phyloP scores from a whole-genome alignment of 1,140 invertebrate species.

The Belonocnema kinseyi region DNA sequence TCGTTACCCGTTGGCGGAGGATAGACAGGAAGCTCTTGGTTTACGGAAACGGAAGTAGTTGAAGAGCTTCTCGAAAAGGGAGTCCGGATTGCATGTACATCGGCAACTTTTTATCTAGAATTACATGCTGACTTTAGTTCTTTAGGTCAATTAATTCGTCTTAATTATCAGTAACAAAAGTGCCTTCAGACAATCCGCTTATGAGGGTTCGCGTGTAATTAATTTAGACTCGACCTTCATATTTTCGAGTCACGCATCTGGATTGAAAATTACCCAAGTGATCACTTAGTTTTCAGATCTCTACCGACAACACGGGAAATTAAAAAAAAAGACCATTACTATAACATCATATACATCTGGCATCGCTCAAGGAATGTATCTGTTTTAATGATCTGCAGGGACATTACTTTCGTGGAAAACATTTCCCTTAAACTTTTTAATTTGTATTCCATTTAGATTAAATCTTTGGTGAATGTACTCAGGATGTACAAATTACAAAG shows the following conservation, averaged over 20 bases:
- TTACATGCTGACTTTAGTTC: not conserved
- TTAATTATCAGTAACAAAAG: slow-evolving; percentile 22
- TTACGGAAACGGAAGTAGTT: slow-evolving; percentile 28
- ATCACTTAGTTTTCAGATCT: not conserved
- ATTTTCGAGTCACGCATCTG: slow-evolving; percentile 23
- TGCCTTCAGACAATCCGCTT: slow-evolving; percentile 6
- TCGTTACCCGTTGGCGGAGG: not conserved
- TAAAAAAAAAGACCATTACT: not conserved
- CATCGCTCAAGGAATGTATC: not conserved
- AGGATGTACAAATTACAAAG: not conserved
- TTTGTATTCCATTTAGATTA: no score
- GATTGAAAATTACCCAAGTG: not conserved
- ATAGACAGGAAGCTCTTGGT: slow-evolving; percentile 8
- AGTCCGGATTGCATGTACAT: not conserved
- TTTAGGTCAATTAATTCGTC: slow-evolving; percentile 18
- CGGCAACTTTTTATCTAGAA: not conserved
- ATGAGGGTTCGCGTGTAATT: slow-evolving; percentile 11
- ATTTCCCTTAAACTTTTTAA: no score
- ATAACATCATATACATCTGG: not conserved
- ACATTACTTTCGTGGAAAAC: no score
- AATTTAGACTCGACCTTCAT: slow-evolving; percentile 18
- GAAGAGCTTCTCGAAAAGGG: slow-evolving; percentile 22
- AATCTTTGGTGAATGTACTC: no score
- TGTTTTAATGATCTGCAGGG: not conserved
- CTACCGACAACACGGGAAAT: not conserved